phyloP scores from a whole-genome alignment of 2,888 invertebrate species.

The Aphidoletes aphidimyza region DNA sequence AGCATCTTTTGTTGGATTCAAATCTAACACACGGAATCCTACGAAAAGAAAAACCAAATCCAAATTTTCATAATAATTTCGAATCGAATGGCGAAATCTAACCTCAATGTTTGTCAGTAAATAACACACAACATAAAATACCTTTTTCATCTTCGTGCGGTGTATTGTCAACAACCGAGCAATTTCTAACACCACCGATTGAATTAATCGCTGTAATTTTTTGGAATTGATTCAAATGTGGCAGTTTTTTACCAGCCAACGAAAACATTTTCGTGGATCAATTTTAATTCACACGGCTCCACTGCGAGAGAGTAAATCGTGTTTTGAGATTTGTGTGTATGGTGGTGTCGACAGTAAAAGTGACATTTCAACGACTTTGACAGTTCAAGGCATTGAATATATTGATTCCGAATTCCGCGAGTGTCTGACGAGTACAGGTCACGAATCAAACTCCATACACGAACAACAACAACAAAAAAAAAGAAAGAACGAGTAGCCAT shows the following conservation, averaged over 20 bases:
- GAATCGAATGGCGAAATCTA: neutral
- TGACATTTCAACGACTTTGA: conserved; percentile 46
- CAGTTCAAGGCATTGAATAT: conserved; percentile 50
- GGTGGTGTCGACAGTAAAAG: neutral
- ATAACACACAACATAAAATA: neutral
- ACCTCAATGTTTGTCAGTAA: neutral
- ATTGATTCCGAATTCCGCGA: conserved; percentile 54
- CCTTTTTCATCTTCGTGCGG: neutral
- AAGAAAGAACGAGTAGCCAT: too few relatives aligned
- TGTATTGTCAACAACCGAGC: conserved; percentile 10
- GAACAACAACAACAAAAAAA: too few relatives aligned
- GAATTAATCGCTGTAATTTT: neutral
- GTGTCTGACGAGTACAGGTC: conserved; percentile 43
- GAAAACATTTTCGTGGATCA: conserved; percentile 50
- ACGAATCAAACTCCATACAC: conserved; percentile 50
- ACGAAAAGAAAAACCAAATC: neutral
- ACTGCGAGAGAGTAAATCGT: neutral
- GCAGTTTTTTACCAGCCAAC: neutral
- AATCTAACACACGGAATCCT: neutral
- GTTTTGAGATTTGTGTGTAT: neutral
- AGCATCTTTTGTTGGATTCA: conserved; percentile 8
- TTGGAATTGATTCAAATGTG: neutral
- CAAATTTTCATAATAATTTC: neutral
- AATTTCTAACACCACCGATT: neutral
- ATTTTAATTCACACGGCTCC: too few relatives aligned